phyloP scores from a whole-genome alignment of 2,888 invertebrate genomes.

The Atrina japonica region DNA sequence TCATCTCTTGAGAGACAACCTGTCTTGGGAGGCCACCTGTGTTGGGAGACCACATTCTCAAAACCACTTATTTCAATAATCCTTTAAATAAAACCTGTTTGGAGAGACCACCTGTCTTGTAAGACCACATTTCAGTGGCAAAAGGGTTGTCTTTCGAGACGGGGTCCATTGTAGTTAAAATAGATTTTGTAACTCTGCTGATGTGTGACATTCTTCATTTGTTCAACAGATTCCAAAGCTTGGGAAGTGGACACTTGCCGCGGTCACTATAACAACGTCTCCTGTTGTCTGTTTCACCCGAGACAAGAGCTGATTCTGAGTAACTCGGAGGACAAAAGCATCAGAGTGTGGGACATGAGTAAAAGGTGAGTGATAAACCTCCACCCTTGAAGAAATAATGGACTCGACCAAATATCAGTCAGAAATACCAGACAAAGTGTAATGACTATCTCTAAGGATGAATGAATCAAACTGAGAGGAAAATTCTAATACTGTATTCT shows the following conservation, averaged over 20 bases:
- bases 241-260: conserved; percentile 99
- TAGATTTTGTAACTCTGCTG: no score
- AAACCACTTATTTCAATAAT: no score
- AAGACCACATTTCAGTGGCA: no score
- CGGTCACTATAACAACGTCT: conserved; percentile 99
- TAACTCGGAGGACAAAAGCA: conserved; percentile 98
- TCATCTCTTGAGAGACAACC: no score
- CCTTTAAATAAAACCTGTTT: no score
- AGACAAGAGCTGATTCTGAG: conserved; percentile 97
- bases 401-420: background rate
- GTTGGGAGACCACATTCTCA: no score
- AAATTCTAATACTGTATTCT: background rate
- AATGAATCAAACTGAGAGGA: conserved; percentile 1
- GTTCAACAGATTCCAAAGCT: conserved; percentile 84
- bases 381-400: background rate
- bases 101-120: no score
- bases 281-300: conserved; percentile 98
- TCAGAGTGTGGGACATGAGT: conserved; percentile 98
- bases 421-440: background rate
- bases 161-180: no score
- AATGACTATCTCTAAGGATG: background rate
- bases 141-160: no score
- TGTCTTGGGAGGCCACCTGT: no score
- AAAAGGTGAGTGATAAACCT: conserved; percentile 71
- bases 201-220: no score